A percentile compares a stretch with the other conserved stretches of the same genome.
Conservation (phyloP, 1,140 invertebrate genomes). For the Drosophila yakuba region DNA sequence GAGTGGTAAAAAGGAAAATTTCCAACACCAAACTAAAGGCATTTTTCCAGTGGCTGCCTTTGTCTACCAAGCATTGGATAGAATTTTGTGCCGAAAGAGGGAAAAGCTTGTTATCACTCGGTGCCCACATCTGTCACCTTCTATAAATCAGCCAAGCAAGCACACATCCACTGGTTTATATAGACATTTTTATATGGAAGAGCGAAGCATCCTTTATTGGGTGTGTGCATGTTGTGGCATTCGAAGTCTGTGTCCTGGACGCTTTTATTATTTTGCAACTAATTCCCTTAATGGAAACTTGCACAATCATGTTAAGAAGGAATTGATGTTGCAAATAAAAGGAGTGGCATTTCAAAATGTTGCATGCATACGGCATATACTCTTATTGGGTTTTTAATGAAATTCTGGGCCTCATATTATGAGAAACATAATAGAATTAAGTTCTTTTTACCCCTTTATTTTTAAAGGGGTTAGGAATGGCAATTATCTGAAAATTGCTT, state of each 20-base stretch:
- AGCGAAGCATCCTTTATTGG: constrained; percentile 35
- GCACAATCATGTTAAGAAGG: constrained; percentile 56
- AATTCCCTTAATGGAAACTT: constrained; percentile 81
- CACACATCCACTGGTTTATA: constrained; percentile 34
- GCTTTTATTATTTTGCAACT: constrained; percentile 65
- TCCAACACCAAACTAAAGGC: constrained; percentile 55
- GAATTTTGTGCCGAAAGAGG: constrained; percentile 41
- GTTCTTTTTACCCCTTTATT: too few species aligned
- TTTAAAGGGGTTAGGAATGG: too few species aligned
- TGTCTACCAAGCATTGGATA: constrained; percentile 51
- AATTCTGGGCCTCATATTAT: too few species aligned
- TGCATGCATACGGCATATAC: neutral
- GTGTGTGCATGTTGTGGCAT: constrained; percentile 48
- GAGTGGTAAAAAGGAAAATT: constrained; percentile 33
- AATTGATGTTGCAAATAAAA: neutral
- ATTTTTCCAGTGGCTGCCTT: constrained; percentile 60
- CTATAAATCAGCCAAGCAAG: constrained; percentile 73
- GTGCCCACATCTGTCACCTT: constrained; percentile 82
- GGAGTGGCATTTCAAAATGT: neutral
- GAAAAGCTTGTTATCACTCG: constrained; percentile 77
- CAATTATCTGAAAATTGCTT: too few species aligned
- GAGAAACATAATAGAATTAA: too few species aligned
- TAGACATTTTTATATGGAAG: constrained; percentile 20
- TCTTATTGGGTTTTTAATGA: too few species aligned
- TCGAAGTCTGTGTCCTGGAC: constrained; percentile 29